Conservation (phyloP, 1,140 invertebrate species). For the Scaptodrosophila lebanonensis region DNA sequence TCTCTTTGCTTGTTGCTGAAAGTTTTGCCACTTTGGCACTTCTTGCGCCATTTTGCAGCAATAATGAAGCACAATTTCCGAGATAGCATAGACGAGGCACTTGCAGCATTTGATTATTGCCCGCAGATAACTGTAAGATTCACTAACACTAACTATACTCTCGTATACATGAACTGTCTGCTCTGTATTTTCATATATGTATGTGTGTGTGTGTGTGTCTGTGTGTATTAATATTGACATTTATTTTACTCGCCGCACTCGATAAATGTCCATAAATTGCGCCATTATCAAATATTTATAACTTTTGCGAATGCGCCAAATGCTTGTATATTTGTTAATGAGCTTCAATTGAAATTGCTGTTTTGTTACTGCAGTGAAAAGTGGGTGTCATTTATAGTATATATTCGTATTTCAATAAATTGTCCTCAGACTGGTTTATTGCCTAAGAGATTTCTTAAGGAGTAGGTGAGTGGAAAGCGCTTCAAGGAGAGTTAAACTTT, state of each 20-base stretch:
- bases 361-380: not conserved
- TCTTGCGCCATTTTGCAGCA: not conserved
- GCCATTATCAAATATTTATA: conserved; percentile 40
- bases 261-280: conserved; percentile 54
- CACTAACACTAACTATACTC: too few relatives aligned
- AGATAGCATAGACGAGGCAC: conserved; percentile 12
- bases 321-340: conserved; percentile 39
- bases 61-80: conserved; percentile 40
- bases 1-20: not conserved
- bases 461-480: too few relatives aligned
- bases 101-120: conserved; percentile 18
- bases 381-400: too few relatives aligned
- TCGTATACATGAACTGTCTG: too few relatives aligned
- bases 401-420: too few relatives aligned
- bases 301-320: conserved; percentile 13
- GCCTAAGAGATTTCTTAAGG: too few relatives aligned
- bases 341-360: conserved; percentile 19
- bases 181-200: too few relatives aligned
- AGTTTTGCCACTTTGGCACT: conserved; percentile 25
- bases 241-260: conserved; percentile 43
- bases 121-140: not conserved
- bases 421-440: too few relatives aligned
- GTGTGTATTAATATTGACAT: too few relatives aligned
- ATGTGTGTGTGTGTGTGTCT: too few relatives aligned
- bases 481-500: too few relatives aligned